Conservation (phyloP, 2,888 invertebrate genomes). For the Monoplex corrugatus region DNA sequence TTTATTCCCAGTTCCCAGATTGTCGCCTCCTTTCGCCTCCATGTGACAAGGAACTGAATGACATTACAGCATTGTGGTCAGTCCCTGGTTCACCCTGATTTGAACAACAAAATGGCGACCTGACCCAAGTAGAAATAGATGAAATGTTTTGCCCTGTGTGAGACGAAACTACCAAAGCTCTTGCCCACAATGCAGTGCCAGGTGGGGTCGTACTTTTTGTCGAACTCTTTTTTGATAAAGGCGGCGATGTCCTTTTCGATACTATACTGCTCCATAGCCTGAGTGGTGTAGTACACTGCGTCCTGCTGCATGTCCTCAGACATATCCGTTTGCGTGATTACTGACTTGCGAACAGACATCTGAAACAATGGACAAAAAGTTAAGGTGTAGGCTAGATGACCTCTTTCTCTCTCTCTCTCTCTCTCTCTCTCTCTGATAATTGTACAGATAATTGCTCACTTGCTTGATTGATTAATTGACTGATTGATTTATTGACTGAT, state of each 20-base stretch:
- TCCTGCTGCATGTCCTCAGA: constrained; percentile 99
- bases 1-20: too few relatives aligned
- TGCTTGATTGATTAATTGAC: too few relatives aligned
- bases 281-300: constrained; percentile 99
- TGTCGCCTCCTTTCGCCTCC: too few relatives aligned
- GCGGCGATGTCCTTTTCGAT: constrained; percentile 99
- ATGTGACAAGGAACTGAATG: too few relatives aligned
- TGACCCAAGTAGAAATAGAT: constrained; percentile 99
- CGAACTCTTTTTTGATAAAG: constrained; percentile 99
- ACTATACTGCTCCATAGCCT: constrained; percentile 98
- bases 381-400: too few relatives aligned
- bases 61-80: too few relatives aligned
- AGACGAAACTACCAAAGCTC: constrained; percentile 93
- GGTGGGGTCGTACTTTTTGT: constrained; percentile 99
- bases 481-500: too few relatives aligned
- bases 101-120: constrained; percentile 98
- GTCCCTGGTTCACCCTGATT: constrained; percentile 94
- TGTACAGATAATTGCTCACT: too few relatives aligned
- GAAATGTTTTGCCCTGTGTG: constrained; percentile 96
- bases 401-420: too few relatives aligned
- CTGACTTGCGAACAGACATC: constrained; percentile 88
- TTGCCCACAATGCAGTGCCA: constrained; percentile 99
- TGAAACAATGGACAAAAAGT: constrained; percentile 34
- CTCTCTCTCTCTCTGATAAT: too few relatives aligned
- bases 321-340: constrained; percentile 99